A percentile compares a stretch with the other conserved stretches of the same genome.
Evolutionary conservation across 2,113 vertebrate species (phyloP).

Genomic region (Hepsetus odoe): DNA sequence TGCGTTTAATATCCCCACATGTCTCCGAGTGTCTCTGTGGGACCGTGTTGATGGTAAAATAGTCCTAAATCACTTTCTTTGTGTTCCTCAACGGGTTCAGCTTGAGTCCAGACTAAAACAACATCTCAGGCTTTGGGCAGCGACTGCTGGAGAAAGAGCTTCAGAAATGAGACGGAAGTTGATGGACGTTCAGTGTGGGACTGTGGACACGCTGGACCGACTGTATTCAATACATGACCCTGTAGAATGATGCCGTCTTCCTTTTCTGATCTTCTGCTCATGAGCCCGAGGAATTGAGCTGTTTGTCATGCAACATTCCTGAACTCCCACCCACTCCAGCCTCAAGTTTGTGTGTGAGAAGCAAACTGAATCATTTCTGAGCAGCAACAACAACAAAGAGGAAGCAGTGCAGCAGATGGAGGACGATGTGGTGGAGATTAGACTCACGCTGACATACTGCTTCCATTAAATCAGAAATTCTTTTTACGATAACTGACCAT

Average conservation of each 20-base stretch:
- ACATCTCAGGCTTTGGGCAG: no score
- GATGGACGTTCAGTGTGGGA: background rate
- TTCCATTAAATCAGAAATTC: background rate
- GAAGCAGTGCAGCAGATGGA: background rate
- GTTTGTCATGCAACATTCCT: slow-evolving; percentile 27
- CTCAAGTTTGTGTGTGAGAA: slow-evolving; percentile 12
- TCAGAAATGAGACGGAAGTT: no score
- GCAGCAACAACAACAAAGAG: background rate
- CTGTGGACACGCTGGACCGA: background rate
- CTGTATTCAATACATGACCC: background rate
- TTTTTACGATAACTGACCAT: background rate
- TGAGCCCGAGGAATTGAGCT: background rate
- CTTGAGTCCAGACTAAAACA: no score
- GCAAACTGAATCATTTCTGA: background rate
- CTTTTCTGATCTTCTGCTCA: background rate
- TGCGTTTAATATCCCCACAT: no score
- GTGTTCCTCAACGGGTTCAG: no score
- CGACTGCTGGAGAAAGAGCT: no score
- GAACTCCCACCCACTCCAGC: slow-evolving; percentile 11
- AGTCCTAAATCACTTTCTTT: no score
- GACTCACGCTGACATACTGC: background rate
- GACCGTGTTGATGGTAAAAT: no score
- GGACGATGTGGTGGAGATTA: background rate
- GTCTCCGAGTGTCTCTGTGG: no score
- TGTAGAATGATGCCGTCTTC: background rate